Base-by-base conservation (phyloP, 2,113 vertebrate genomes). In the Pogona vitticeps region DNA sequence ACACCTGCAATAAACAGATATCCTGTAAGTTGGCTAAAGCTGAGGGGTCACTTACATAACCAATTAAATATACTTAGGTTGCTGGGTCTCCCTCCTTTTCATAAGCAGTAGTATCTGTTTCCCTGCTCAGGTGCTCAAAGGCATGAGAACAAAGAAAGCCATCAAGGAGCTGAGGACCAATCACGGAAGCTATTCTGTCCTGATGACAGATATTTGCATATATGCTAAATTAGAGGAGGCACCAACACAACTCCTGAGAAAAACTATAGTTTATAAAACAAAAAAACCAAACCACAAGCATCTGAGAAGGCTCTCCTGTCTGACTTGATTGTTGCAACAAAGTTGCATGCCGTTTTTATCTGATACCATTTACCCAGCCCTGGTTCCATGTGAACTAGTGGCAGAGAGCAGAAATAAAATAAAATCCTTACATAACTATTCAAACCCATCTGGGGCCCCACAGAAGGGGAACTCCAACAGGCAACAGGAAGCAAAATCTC, bases 311-410 rank as follows among this genome's bases (percentile, higher is more conserved):
- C 84, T 84, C 88, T 76, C 89, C 73, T 17, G 78, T 83, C 79
- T 72, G 31, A 23, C 58, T 2, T 21, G 38, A 83, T 65, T 72
- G 5, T 14, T 88, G 61, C 2, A 7, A 84, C 67, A 0, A 89
- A 89, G 72, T 68, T 82, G 81, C 79, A 73, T 8, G 33, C 73
- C 0, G 23, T 87, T 88, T 73, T 1, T 67, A 90, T 86, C 70
- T 0, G 83, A 80, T 91, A 83, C 91, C 89, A 92, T 91, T 93
- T 88, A 93, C 88, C 78, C 89, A 75, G 85, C 71, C 80, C 0
- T 20, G 82, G 90, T 94, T 91, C 88, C 94, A 93, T 88, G 93
- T 93, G 93, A 95, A 96, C 94, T 94, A 90, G 93, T 94, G 88
- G 93, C 87, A 91, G 92, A 91, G 91, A 87, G 90, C 33, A 85